Evolutionary conservation across 2,113 vertebrate genomes (phyloP).

Genomic region (Diadophis punctatus): DNA sequence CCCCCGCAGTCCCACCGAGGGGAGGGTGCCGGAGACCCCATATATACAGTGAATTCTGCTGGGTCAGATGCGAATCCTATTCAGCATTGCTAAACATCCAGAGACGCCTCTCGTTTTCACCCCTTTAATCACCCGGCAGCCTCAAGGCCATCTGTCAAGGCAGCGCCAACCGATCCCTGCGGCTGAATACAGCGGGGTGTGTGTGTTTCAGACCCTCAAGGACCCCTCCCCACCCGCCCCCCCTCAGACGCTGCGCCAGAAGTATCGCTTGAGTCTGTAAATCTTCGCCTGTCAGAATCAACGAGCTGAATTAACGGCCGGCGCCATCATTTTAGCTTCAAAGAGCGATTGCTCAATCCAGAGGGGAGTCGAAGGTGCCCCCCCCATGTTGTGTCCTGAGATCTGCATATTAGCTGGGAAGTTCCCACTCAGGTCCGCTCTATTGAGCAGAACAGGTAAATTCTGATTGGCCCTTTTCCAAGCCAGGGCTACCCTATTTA

Average conservation of each 20-base stretch:
- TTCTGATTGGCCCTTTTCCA: no score
- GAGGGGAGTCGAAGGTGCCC: no score
- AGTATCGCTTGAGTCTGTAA: background rate
- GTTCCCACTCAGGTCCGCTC: no score
- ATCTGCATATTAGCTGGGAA: no score
- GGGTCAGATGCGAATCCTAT: no score
- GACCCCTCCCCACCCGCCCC: background rate
- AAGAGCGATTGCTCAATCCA: background rate
- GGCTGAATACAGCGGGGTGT: no score
- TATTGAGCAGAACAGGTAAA: no score
- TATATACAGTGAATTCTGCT: accelerated
- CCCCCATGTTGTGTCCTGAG: no score
- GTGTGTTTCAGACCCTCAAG: background rate
- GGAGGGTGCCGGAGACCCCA: no score
- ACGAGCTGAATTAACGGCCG: background rate
- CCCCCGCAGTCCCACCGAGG: no score
- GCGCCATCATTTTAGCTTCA: background rate
- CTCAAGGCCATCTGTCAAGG: background rate
- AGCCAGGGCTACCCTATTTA: no score
- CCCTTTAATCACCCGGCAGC: background rate
- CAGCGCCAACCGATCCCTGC: background rate
- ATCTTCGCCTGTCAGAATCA: background rate
- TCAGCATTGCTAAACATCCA: background rate
- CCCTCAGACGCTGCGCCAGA: background rate
- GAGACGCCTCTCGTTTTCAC: background rate